A percentile compares a stretch with the other conserved stretches of the same genome.
Conservation (phyloP, 2,888 invertebrate species). For the Eristalis intricaria region DNA sequence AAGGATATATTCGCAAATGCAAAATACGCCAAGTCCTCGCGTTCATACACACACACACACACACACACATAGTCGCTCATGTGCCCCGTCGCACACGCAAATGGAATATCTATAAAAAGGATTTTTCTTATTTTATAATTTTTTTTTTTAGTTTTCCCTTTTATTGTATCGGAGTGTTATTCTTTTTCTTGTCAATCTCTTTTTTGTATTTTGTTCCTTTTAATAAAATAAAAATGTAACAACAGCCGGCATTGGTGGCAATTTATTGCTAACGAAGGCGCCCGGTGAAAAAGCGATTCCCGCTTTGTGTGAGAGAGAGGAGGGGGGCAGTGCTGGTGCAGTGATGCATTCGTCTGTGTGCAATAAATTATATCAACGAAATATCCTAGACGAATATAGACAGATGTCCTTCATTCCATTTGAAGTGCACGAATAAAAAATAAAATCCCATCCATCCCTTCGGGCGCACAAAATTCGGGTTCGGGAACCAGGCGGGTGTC, state of each 20-base stretch:
- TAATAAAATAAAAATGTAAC: conserved; percentile 50
- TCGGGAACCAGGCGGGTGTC: too few species aligned
- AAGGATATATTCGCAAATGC: conserved; percentile 58
- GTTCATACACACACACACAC: not conserved
- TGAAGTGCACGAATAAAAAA: not conserved
- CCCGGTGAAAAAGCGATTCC: conserved; percentile 28
- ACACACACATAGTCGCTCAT: conserved; percentile 31
- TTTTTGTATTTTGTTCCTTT: conserved; percentile 28
- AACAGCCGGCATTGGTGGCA: conserved; percentile 42
- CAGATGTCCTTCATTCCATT: not conserved
- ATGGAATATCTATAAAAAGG: conserved; percentile 66
- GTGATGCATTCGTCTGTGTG: conserved; percentile 13
- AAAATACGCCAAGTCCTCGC: conserved; percentile 33
- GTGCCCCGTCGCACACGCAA: conserved; percentile 35
- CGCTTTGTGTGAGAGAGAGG: conserved; percentile 37
- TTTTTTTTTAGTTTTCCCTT: conserved; percentile 27
- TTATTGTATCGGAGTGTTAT: conserved; percentile 56
- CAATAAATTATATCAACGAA: conserved; percentile 23
- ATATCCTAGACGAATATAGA: conserved; percentile 5
- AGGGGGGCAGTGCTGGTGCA: not conserved
- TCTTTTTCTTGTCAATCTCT: conserved; percentile 66
- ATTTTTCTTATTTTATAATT: conserved; percentile 44
- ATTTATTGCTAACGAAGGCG: conserved; percentile 65
- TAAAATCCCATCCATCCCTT: not conserved
- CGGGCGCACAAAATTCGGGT: not conserved